phyloP scores from a whole-genome alignment of 2,797 vertebrate genomes.

The Dicrostonyx torquatus region DNA sequence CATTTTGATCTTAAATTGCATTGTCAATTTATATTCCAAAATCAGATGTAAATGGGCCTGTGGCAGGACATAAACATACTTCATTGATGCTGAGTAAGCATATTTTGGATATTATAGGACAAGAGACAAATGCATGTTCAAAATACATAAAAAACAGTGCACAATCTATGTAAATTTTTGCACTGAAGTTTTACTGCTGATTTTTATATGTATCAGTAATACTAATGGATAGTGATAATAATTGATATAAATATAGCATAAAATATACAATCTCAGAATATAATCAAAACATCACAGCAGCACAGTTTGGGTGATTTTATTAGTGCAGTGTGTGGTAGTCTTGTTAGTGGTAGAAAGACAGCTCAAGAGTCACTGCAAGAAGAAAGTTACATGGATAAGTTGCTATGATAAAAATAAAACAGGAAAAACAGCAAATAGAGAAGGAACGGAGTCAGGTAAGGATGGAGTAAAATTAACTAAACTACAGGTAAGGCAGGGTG shows the following conservation, averaged over 20 bases:
- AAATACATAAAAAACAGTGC: conserved; percentile 63
- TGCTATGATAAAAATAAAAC: neutral
- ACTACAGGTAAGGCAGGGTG: rapidly evolving
- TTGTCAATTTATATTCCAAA: conserved; percentile 72
- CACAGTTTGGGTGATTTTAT: neutral
- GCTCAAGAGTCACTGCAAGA: neutral
- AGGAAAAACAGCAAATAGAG: neutral
- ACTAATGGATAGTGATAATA: neutral
- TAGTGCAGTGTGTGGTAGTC: neutral
- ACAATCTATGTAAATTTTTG: conserved; percentile 21
- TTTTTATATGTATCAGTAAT: neutral
- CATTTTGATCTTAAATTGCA: conserved; percentile 67
- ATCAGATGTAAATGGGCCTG: conserved; percentile 68
- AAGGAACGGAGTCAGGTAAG: no score
- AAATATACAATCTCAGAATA: neutral
- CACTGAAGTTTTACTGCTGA: neutral
- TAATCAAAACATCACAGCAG: neutral
- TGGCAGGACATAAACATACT: conserved; percentile 57
- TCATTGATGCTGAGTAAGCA: conserved; percentile 48
- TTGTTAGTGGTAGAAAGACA: neutral
- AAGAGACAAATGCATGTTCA: conserved; percentile 20
- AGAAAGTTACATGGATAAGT: neutral
- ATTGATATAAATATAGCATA: neutral
- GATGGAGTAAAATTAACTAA: rapidly evolving
- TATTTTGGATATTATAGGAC: conserved; percentile 9